phyloP scores from a whole-genome alignment of 1,140 invertebrate genomes.

The Brachionus manjavacas region DNA sequence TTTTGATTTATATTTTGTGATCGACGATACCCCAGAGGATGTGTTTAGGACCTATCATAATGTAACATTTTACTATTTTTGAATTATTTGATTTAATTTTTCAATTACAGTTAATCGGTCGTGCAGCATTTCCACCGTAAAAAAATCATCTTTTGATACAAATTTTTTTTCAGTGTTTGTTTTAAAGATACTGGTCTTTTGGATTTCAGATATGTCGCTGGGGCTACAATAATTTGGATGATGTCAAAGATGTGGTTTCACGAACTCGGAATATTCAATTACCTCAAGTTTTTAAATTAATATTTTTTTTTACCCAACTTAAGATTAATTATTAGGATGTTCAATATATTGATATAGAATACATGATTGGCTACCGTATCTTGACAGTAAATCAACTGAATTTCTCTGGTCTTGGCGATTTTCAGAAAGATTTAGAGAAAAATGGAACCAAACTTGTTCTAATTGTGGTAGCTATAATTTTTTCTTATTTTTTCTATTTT shows the following conservation, averaged over 20 bases:
- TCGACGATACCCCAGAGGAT: constrained; percentile 58
- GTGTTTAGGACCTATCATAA: constrained; percentile 45
- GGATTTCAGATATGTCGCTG: constrained; percentile 77
- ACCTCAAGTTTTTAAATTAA: background rate
- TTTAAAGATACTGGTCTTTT: constrained; percentile 68
- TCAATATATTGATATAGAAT: constrained; percentile 57
- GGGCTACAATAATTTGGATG: constrained; percentile 48
- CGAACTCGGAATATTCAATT: constrained; percentile 4
- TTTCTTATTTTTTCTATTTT: no score
- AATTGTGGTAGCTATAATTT: constrained; percentile 48
- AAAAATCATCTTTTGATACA: no score
- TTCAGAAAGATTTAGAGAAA: constrained; percentile 50
- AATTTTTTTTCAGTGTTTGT: no score
- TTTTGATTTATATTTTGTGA: constrained; percentile 58
- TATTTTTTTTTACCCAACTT: background rate
- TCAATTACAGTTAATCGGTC: constrained; percentile 62
- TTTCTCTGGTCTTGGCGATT: constrained; percentile 48
- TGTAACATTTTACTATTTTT: constrained; percentile 41
- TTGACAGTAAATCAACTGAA: constrained; percentile 50
- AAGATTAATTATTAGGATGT: constrained; percentile 47
- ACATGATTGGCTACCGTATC: constrained; percentile 48
- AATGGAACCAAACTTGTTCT: constrained; percentile 51
- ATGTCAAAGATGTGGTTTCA: constrained; percentile 43
- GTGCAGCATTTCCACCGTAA: constrained; percentile 66
- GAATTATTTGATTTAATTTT: constrained; percentile 58